These are phyloP conservation scores for Molossus alvarezi DNA, from an alignment of 2,797 vertebrate species.

Conservation along the genomic window DNA sequence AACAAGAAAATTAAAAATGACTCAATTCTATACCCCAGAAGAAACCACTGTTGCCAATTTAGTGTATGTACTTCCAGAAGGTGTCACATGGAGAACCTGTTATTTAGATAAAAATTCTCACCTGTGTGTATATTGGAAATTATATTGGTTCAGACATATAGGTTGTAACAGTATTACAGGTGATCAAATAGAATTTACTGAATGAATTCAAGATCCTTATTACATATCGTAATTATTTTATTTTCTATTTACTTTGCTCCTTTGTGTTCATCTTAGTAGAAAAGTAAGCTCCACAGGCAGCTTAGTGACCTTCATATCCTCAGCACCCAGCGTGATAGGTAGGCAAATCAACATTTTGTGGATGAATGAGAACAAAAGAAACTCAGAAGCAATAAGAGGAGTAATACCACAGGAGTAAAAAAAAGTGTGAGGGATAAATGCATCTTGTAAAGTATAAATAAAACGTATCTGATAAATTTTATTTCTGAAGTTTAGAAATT, in stretches of 20 bases:
- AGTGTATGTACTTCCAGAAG: background rate
- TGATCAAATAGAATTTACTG: background rate
- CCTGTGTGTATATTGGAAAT: background rate
- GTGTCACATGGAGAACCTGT: background rate
- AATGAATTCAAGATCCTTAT: constrained; percentile 20
- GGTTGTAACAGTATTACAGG: background rate
- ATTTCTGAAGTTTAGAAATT: constrained; percentile 43
- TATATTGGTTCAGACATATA: constrained; percentile 6
- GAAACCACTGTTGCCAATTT: background rate
- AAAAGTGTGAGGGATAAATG: background rate
- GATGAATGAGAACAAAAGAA: constrained; percentile 14
- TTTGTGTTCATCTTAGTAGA: background rate
- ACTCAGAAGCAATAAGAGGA: background rate
- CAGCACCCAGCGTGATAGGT: background rate
- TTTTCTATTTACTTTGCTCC: constrained; percentile 37
- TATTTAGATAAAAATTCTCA: constrained; percentile 39
- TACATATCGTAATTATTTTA: background rate
- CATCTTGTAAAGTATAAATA: constrained; percentile 49
- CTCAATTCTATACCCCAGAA: background rate
- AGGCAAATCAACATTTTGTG: background rate
- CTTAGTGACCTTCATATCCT: background rate
- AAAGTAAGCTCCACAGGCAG: background rate
- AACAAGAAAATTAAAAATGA: constrained; percentile 53
- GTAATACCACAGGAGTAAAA: background rate
- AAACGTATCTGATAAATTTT: background rate